Base-by-base conservation (phyloP, 2,113 vertebrate species). In the Misgurnus mizolepis region DNA sequence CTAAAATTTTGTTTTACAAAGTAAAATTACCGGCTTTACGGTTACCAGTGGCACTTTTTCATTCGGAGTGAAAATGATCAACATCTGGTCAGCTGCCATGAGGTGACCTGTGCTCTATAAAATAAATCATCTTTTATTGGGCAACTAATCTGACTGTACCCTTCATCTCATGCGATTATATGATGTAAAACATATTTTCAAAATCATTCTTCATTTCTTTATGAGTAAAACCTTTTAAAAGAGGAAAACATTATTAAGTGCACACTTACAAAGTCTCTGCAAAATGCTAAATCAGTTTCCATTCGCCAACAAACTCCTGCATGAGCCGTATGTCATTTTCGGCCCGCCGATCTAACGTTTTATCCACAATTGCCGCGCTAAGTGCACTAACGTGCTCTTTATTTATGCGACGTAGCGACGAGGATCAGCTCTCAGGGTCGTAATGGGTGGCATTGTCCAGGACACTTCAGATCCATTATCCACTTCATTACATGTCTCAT, bases 401-500 rank as follows among this genome's bases (percentile, higher is more conserved):
- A 65, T 66, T 53, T 60, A 50, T 66, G 69, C 15, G 9, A 45
- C 34, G 14, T 27, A 43, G 60, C 4, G 18, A 18, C 53, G 7
- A 73, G 79, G 60, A 73, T 65, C 61, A 56, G 79, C 34, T 40
- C 61, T 55, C 79, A 73, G 68, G 22, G 69, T 55, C 70, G 53
- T 74, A 66, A 41, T 45, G 49, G n/a, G 34, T 41, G 15, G 69
- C 61, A 66, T 74, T 74, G 79, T 80, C 47, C 79, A 67, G 79
- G 39, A 53, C 39, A 73, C 79, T 73, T 45, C 79, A 80, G 8
- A 39, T 66, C 79, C 79, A 80, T 80, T 80, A 80, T 74, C 61
- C 69, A 60, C 71, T 80, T 80, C 62, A 75, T 75, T 67, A 75
- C 79, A 74, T 60, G 50, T 67, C 40, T 74, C 62, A 27, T 65